Base-by-base conservation (phyloP, 2,888 invertebrate species). In the Acleris sparsana region DNA sequence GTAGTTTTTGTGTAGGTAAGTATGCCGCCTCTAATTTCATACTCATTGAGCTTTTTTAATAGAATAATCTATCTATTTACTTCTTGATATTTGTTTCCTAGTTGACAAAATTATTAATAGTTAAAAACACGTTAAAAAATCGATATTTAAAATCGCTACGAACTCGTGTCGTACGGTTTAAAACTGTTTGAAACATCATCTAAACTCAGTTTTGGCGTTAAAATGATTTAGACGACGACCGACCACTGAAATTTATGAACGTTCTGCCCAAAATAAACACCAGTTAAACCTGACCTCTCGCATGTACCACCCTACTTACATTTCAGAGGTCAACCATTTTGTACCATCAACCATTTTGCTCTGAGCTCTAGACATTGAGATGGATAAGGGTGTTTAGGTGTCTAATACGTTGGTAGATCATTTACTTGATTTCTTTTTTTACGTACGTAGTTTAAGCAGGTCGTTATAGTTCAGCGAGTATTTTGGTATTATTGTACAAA, bases 181-280 rank as follows among this genome's bases (percentile, higher is more conserved):
- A 85, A 78, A 2, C 3, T n/a, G 29, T 43, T 44, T 39, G 51
- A 73, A 75, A 70, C 78, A 76, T 84, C 83, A 80, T 75, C 75
- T 79, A 76, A 80, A 76, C 80, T 76, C 78, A 82, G 84, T 86
- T 88, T 86, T 87, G 86, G 86, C 88, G 85, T 87, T 87, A 88
- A 89, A 88, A 88, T 89, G 87, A 88, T 88, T 88, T 87, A 88
- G 80, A 75, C 78, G 76, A 77, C 76, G 77, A 73, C 76, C 79
- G 80, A 80, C 80, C 76, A 70, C 75, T 80, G 76, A 82, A 85
- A 87, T 85, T 84, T 85, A 88, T 84, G 85, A 83, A 82, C 77
- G 76, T 71, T 71, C 67, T 68, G 69, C 78, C 81, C 71, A 74
- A 88, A 87, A 87, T 88, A 87, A 72, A 72, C 70, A 55, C 86